These are phyloP conservation scores for Boleophthalmus pectinirostris DNA, from an alignment of 2,113 vertebrate species.

Conservation along the genomic window DNA sequence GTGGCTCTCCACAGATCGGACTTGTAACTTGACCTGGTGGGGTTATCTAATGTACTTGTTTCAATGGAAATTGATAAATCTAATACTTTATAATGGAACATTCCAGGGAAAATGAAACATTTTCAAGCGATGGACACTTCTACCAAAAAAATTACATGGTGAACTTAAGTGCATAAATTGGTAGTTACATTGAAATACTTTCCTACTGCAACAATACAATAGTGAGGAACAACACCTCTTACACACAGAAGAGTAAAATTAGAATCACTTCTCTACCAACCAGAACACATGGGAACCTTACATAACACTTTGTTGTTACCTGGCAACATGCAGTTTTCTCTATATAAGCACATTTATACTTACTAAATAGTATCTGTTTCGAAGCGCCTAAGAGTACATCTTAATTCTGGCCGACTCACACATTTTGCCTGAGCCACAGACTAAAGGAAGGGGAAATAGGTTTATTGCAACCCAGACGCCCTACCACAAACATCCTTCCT, in stretches of 20 bases:
- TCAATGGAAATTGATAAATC: too few species aligned
- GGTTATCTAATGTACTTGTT: too few species aligned
- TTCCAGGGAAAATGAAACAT: too few species aligned
- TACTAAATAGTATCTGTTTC: neutral
- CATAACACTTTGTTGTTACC: neutral
- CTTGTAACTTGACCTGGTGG: too few species aligned
- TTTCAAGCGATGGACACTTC: too few species aligned
- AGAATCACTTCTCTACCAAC: neutral
- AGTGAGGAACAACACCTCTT: neutral
- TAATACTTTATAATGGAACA: too few species aligned
- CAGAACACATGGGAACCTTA: neutral
- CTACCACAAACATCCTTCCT: slow-evolving; percentile 78
- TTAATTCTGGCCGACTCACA: slow-evolving; percentile 16
- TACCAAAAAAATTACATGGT: too few species aligned
- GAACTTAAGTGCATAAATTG: too few species aligned
- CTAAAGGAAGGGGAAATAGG: slow-evolving; percentile 71
- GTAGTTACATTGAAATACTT: too few species aligned
- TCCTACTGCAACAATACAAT: neutral
- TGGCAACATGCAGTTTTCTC: neutral
- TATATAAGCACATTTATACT: neutral
- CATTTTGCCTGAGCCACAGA: slow-evolving; percentile 48
- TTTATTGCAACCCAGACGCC: slow-evolving; percentile 71
- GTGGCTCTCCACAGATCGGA: too few species aligned
- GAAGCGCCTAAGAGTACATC: neutral
- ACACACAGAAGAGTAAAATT: neutral